Evolutionary conservation across 1,140 invertebrate species (phyloP), one percentile per base, ranked within the genome.

Genomic region (Ostrea edulis): DNA sequence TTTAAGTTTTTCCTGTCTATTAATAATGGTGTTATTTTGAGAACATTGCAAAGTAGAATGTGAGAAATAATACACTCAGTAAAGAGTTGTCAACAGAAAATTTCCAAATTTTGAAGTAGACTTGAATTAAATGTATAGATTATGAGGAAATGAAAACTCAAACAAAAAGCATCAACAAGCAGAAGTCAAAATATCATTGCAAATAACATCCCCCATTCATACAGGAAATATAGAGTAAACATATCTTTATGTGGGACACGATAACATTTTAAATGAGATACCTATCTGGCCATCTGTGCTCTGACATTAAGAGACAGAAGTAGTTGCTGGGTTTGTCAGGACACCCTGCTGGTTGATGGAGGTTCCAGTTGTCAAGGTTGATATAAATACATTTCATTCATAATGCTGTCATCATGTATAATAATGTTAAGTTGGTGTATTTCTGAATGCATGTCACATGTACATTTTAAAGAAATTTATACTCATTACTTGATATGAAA

Each of bases 241-340:
- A 29, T 77, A 35, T 77, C 25, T 44, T 22, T 17, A 77, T 25
- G 14, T 29, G 25, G 68, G 29, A 9, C 25, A 9, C 29, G 68
- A 77, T 77, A 77, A 77, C 68, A 77, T 29, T 77, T 77, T 77
- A 14, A 77, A 35, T 77, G 68, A 77, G 68, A 77, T 77, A 29
- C 7, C 25, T 35, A 77, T 77, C 68, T 77, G 68, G 68, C 22
- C 68, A 77, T 77, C 68, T 77, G 58, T 12, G 58, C 17, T 62
- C 9, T 62, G 68, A 77, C 68, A 77, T 77, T 3, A 35, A 17
- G 14, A 62, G 55, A 77, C 25, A 77, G 68, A 77, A 44, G 35
- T 25, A 77, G 68, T 25, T 29, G 68, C 68, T 9, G 11, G 12
- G 25, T 11, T 77, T 77, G 68, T 77, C 25, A 17, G 68, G 68